Evolutionary conservation across 2,797 vertebrate species (phyloP).

Genomic region (Coregonus ussuriensis): DNA sequence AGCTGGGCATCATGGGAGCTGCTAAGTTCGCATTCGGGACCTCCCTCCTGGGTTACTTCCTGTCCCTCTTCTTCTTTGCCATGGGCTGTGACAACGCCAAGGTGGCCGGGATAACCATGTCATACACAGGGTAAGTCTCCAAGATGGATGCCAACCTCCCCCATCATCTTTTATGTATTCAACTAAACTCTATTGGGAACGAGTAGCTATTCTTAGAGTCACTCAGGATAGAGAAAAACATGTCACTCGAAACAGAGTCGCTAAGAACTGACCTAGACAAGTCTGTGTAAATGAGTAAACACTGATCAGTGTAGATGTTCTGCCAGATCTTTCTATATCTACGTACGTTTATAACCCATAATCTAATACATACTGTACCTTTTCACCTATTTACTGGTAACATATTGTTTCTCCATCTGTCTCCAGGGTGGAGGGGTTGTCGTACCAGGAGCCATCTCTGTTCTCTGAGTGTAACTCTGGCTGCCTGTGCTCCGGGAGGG

Average conservation of each 20-base stretch:
- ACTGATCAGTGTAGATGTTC: background rate
- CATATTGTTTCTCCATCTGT: slow-evolving; percentile 33
- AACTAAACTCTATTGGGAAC: no score
- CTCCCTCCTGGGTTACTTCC: slow-evolving; percentile 85
- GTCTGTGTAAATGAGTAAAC: no score
- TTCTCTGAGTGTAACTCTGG: slow-evolving; percentile 84
- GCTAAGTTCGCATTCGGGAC: slow-evolving; percentile 86
- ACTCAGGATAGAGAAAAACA: no score
- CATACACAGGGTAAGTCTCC: slow-evolving; percentile 81
- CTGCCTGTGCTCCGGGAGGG: slow-evolving; percentile 81
- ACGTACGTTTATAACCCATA: no score
- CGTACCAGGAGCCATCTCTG: slow-evolving; percentile 71
- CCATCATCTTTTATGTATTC: background rate
- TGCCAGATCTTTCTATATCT: no score
- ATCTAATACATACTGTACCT: background rate
- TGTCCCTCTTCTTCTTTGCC: slow-evolving; percentile 84
- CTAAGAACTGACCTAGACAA: no score
- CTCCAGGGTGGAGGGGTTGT: slow-evolving; percentile 68
- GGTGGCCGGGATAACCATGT: slow-evolving; percentile 87
- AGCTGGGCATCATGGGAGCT: slow-evolving; percentile 81
- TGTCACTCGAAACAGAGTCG: no score
- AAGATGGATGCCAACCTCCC: background rate
- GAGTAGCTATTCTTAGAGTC: no score
- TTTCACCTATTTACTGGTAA: background rate
- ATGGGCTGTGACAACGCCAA: slow-evolving; percentile 88